Conservation (phyloP, 2,797 vertebrate species). For the Cryptoblepharus egeriae region DNA sequence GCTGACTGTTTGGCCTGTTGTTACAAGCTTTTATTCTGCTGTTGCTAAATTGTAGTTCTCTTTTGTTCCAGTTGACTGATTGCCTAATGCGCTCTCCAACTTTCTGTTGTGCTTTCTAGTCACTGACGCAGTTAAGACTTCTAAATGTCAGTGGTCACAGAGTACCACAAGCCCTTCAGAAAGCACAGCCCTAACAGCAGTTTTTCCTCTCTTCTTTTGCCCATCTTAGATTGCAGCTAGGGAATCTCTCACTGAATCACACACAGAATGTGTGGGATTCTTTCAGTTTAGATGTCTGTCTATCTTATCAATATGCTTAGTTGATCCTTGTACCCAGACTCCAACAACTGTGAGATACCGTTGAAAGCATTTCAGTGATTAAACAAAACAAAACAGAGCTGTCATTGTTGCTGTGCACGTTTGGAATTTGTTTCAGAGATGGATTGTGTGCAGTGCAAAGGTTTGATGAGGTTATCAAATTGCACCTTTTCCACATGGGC, state of each 20-base stretch:
- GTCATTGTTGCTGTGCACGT: slow-evolving; percentile 40
- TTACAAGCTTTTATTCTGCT: slow-evolving; percentile 33
- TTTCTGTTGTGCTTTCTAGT: slow-evolving; percentile 57
- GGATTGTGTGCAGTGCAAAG: slow-evolving; percentile 52
- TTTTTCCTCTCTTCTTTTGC: background rate
- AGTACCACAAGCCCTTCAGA: slow-evolving; percentile 26
- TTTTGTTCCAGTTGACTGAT: slow-evolving; percentile 34
- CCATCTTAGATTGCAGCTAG: background rate
- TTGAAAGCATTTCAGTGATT: slow-evolving; percentile 13
- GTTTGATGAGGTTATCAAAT: slow-evolving; percentile 52
- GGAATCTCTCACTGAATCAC: background rate
- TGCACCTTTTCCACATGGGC: slow-evolving; percentile 37
- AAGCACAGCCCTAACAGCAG: background rate
- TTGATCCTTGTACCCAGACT: background rate
- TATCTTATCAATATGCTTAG: background rate
- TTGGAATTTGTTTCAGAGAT: slow-evolving; percentile 24
- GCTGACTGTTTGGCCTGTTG: slow-evolving; percentile 29
- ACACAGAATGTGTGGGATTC: background rate
- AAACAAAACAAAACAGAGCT: slow-evolving; percentile 40
- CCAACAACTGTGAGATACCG: background rate
- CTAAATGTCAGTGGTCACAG: slow-evolving; percentile 41
- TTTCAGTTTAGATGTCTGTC: background rate
- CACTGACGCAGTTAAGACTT: slow-evolving; percentile 31
- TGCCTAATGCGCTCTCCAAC: slow-evolving; percentile 19
- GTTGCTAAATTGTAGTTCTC: slow-evolving; percentile 24